Conservation (phyloP, 1,140 invertebrate genomes). For the Carposina sasakii region DNA sequence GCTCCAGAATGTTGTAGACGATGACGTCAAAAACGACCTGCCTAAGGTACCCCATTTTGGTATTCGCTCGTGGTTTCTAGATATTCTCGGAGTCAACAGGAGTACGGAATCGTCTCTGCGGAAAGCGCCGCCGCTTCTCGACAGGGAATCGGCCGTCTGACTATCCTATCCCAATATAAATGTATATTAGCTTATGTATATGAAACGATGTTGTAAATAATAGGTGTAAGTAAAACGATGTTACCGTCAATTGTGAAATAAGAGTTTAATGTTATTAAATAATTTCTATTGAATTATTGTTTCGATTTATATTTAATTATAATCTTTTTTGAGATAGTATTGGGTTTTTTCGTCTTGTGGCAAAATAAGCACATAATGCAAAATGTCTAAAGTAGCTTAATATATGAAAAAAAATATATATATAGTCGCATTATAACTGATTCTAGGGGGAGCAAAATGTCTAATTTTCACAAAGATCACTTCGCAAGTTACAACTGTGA, state of each 20-base stretch:
- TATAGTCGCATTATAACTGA: no score
- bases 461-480: no score
- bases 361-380: no score
- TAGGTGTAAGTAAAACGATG: conserved; percentile 70
- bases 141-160: conserved; percentile 66
- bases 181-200: conserved; percentile 57
- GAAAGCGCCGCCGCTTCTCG: conserved; percentile 68
- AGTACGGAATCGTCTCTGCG: conserved; percentile 77
- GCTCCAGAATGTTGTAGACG: conserved; percentile 78
- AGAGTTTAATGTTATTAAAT: conserved; percentile 72
- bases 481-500: no score
- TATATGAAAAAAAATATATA: no score
- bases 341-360: no score
- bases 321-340: no score
- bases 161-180: conserved; percentile 29
- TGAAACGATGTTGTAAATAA: conserved; percentile 67
- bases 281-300: conserved; percentile 71
- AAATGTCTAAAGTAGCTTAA: no score
- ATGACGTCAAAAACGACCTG: conserved; percentile 64
- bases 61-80: conserved; percentile 80
- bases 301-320: no score
- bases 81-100: conserved; percentile 78
- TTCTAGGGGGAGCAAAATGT: no score
- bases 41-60: conserved; percentile 66
- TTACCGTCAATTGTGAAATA: conserved; percentile 72